A percentile compares a stretch with the other conserved stretches of the same genome.
These are phyloP conservation scores for Mesorhabditis belari DNA, from an alignment of 2,888 invertebrate species.

Conservation along the genomic window DNA sequence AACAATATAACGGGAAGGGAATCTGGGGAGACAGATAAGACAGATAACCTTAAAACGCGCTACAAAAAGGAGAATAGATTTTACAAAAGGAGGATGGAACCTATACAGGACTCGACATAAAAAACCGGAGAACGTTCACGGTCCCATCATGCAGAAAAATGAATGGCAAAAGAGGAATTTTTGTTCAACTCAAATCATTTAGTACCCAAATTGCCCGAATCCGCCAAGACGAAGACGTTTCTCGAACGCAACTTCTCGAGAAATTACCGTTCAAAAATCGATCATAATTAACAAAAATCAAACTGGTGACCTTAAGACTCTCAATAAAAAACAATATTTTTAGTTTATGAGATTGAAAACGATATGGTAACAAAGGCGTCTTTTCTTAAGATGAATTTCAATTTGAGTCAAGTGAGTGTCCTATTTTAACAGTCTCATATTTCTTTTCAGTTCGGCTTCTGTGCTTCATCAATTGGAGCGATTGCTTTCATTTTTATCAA, in stretches of 20 bases:
- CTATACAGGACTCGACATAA: too few relatives aligned
- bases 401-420: not conserved
- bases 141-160: too few relatives aligned
- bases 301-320: not conserved
- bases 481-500: not conserved
- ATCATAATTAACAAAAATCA: not conserved
- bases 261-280: not conserved
- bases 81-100: too few relatives aligned
- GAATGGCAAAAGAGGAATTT: not conserved
- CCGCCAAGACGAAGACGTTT: constrained; percentile 7
- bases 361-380: not conserved
- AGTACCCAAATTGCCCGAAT: constrained; percentile 10
- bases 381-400: not conserved
- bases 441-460: not conserved
- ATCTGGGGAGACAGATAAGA: too few relatives aligned
- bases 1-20: too few relatives aligned
- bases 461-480: not conserved
- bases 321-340: not conserved
- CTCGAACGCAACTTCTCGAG: not conserved
- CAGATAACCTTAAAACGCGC: too few relatives aligned
- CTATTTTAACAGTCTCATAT: not conserved
- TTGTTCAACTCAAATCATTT: not conserved
- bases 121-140: too few relatives aligned
- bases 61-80: too few relatives aligned
- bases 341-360: not conserved